Conservation (phyloP, 2,113 vertebrate species). For the Albula glossodonta region DNA sequence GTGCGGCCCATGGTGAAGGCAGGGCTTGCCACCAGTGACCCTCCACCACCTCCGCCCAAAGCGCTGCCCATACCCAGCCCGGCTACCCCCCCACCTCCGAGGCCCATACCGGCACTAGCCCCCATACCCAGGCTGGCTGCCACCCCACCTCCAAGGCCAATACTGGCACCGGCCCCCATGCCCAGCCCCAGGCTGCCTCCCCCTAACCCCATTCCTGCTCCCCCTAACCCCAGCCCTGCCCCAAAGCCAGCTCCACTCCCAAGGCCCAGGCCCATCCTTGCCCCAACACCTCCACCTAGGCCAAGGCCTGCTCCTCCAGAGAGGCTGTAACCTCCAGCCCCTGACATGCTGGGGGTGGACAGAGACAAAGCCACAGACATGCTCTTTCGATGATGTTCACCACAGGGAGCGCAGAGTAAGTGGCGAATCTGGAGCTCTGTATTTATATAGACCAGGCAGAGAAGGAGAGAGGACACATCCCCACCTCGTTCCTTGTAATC, state of each 20-base stretch:
- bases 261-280: constrained; percentile 18
- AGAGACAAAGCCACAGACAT: background rate
- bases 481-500: background rate
- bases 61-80: constrained; percentile 9
- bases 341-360: background rate
- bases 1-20: constrained; percentile 47
- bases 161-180: background rate
- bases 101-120: constrained; percentile 13
- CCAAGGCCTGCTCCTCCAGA: background rate
- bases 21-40: constrained; percentile 37
- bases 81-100: background rate
- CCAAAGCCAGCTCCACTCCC: background rate
- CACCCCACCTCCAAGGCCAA: constrained; percentile 20
- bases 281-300: constrained; percentile 19
- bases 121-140: constrained; percentile 13
- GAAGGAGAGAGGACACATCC: background rate
- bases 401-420: background rate
- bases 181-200: constrained; percentile 13
- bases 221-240: constrained; percentile 1
- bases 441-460: background rate
- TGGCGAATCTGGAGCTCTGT: background rate
- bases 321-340: background rate
- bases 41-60: constrained; percentile 12
- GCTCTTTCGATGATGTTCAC: background rate
- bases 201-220: background rate